phyloP scores from a whole-genome alignment of 2,888 invertebrate species.

The Thelaira solivaga region DNA sequence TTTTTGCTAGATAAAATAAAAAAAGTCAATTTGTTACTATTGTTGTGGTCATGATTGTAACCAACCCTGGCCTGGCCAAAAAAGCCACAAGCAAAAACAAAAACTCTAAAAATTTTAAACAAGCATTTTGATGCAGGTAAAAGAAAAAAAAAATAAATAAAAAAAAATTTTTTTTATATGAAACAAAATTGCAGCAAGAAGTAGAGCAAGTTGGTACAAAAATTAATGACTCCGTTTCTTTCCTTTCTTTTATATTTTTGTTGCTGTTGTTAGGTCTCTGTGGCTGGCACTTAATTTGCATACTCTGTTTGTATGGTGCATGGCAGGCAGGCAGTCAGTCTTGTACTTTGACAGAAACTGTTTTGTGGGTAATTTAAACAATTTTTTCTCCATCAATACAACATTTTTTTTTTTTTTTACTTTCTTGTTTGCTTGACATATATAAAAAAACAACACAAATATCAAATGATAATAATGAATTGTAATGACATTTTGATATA shows the following conservation, averaged over 20 bases:
- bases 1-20: constrained; percentile 9
- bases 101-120: constrained; percentile 28
- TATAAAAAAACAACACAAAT: constrained; percentile 11
- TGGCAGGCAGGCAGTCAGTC: constrained; percentile 4
- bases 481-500: constrained; percentile 60
- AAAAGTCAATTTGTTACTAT: constrained; percentile 53
- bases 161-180: background rate
- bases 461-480: constrained; percentile 57
- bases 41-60: constrained; percentile 56
- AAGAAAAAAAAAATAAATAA: background rate
- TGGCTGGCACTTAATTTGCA: constrained; percentile 46
- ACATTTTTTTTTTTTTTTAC: background rate
- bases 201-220: constrained; percentile 37
- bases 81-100: constrained; percentile 41
- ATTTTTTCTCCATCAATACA: background rate
- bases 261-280: too few relatives aligned
- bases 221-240: constrained; percentile 40
- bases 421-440: background rate
- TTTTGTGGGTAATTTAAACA: constrained; percentile 55
- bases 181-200: constrained; percentile 30
- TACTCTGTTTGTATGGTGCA: constrained; percentile 2
- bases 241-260: too few relatives aligned
- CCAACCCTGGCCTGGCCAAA: constrained; percentile 46
- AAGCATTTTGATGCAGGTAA: constrained; percentile 23
- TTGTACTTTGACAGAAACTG: constrained; percentile 44